A percentile compares a stretch with the other conserved stretches of the same genome.
These are phyloP conservation scores for Siniperca obscura DNA, from an alignment of 2,797 vertebrate genomes.

Conservation along the genomic window DNA sequence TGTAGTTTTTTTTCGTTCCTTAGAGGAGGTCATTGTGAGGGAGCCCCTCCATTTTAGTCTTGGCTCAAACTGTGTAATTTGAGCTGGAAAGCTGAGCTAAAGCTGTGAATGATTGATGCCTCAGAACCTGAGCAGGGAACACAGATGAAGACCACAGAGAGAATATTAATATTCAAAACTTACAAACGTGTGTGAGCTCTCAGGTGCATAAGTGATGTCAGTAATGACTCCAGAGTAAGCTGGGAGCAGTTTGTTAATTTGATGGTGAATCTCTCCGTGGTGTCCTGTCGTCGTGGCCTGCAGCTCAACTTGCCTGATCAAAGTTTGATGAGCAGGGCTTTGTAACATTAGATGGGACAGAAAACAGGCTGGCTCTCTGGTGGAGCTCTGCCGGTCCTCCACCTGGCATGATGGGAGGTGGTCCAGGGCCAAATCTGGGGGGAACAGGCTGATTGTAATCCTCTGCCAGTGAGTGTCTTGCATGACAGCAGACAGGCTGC, in stretches of 20 bases:
- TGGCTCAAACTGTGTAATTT: conserved; percentile 67
- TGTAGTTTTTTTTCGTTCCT: conserved; percentile 27
- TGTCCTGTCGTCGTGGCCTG: neutral
- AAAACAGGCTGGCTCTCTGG: conserved; percentile 10
- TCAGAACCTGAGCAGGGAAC: conserved; percentile 67
- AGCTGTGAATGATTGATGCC: conserved; percentile 80
- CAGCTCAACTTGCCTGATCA: conserved; percentile 49
- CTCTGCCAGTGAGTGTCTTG: neutral
- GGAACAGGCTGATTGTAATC: neutral
- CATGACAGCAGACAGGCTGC: neutral
- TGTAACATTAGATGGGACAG: conserved; percentile 57
- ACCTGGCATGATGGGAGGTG: neutral
- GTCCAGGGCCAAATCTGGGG: conserved; percentile 17
- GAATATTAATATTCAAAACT: conserved; percentile 21
- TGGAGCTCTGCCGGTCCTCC: conserved; percentile 27
- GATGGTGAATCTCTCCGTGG: neutral
- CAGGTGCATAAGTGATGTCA: neutral
- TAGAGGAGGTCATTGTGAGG: conserved; percentile 50
- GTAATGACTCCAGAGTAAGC: neutral
- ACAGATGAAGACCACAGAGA: conserved; percentile 30
- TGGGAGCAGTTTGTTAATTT: neutral
- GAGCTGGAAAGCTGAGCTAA: conserved; percentile 74
- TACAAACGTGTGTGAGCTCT: neutral
- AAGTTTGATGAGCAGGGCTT: conserved; percentile 65
- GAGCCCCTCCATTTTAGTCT: conserved; percentile 60